These are phyloP conservation scores for Bergia sp. DNA, from an alignment of 92 coral and sea anemone genomes.

Conservation along the genomic window DNA sequence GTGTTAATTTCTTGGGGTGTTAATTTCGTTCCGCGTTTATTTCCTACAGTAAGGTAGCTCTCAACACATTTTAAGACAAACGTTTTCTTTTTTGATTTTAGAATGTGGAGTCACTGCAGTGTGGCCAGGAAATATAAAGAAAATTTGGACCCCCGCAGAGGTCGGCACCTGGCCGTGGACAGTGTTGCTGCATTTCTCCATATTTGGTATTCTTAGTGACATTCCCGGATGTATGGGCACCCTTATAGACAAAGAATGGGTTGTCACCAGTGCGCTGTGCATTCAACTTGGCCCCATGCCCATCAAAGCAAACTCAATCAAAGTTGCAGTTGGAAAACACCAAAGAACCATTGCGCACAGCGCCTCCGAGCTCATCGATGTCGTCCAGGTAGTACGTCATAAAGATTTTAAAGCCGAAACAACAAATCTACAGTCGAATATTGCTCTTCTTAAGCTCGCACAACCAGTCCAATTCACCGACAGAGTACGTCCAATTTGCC, in stretches of 20 bases:
- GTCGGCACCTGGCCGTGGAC: constrained; percentile 90
- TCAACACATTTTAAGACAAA: background rate
- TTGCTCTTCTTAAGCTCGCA: constrained; percentile 82
- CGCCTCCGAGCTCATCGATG: constrained; percentile 57
- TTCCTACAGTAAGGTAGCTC: background rate
- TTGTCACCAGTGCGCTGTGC: constrained; percentile 81
- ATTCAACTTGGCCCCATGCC: constrained; percentile 60
- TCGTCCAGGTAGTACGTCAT: constrained; percentile 67
- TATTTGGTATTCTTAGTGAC: constrained; percentile 51
- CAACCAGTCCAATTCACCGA: constrained; percentile 70
- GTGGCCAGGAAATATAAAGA: constrained; percentile 51
- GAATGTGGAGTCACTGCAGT: constrained; percentile 87
- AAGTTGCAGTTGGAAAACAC: constrained; percentile 75
- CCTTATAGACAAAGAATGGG: constrained; percentile 85
- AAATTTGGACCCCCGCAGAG: constrained; percentile 74
- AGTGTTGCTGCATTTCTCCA: constrained; percentile 72
- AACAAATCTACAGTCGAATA: constrained; percentile 63
- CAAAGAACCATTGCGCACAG: constrained; percentile 51
- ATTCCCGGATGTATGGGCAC: constrained; percentile 92
- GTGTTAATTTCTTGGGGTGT: too few species aligned
- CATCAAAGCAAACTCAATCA: constrained; percentile 44
- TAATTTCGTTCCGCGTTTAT: background rate
- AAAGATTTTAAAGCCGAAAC: constrained; percentile 63
- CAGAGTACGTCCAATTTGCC: constrained; percentile 76
- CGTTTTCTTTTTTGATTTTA: constrained; percentile 31